A percentile compares a stretch with the other conserved stretches of the same genome.
These are phyloP conservation scores for Stegana nigrithorax DNA, from an alignment of 2,888 invertebrate species.

Conservation along the genomic window DNA sequence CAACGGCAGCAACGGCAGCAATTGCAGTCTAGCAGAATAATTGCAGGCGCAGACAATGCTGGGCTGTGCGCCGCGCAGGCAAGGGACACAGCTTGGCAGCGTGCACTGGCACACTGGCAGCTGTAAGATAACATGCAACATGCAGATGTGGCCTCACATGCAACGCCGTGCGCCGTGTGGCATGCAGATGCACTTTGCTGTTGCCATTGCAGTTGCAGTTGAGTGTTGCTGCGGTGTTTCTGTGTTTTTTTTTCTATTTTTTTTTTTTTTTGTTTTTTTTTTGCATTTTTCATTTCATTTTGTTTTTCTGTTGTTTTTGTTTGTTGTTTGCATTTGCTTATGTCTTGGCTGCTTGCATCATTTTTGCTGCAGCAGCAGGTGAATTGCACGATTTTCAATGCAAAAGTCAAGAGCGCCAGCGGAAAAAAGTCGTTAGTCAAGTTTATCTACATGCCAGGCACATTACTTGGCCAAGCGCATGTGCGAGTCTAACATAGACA, in stretches of 20 bases:
- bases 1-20: neutral
- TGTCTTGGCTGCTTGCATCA: conserved; percentile 40
- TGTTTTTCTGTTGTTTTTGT: conserved; percentile 25
- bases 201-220: conserved; percentile 23
- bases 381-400: conserved; percentile 67
- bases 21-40: too few species aligned
- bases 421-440: conserved; percentile 61
- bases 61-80: too few species aligned
- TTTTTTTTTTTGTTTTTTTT: neutral
- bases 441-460: conserved; percentile 37
- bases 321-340: conserved; percentile 25
- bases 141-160: conserved; percentile 28
- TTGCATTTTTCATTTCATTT: neutral
- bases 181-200: conserved; percentile 7
- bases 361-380: conserved; percentile 58
- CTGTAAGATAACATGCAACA: conserved; percentile 61
- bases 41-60: too few species aligned
- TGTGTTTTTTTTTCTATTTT: neutral
- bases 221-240: neutral
- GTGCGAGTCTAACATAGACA: too few species aligned
- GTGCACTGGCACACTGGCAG: too few species aligned
- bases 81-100: too few species aligned
- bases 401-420: conserved; percentile 63
- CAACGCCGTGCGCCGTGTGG: neutral
- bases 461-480: too few species aligned